A percentile compares a stretch with the other conserved stretches of the same genome.
Conservation (phyloP, 2,113 vertebrate genomes). For the Herpetotheres cachinnans region DNA sequence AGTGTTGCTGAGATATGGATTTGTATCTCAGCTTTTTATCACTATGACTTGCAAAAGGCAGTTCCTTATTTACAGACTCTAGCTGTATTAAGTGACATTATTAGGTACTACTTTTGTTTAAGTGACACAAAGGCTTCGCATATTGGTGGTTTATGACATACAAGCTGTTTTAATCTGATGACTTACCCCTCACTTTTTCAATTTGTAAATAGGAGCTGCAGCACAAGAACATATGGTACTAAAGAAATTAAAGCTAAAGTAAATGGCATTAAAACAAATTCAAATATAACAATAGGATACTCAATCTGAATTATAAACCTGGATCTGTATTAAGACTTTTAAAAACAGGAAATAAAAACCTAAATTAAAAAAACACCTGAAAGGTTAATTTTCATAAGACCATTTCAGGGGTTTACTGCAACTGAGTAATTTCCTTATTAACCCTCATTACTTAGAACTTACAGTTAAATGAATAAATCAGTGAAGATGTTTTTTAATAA, state of each 20-base stretch:
- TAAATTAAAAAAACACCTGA: background rate
- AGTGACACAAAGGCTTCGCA: constrained; percentile 70
- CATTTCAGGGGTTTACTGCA: background rate
- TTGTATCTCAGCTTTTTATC: constrained; percentile 74
- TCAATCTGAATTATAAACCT: constrained; percentile 54
- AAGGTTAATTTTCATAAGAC: background rate
- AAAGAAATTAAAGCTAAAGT: constrained; percentile 69
- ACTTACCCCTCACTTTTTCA: constrained; percentile 58
- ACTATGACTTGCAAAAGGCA: constrained; percentile 62
- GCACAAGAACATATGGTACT: constrained; percentile 73
- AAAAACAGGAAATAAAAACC: constrained; percentile 17
- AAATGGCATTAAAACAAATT: constrained; percentile 76
- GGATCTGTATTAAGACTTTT: constrained; percentile 13
- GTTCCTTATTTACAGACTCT: constrained; percentile 68
- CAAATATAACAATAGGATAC: constrained; percentile 63
- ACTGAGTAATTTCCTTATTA: constrained; percentile 16
- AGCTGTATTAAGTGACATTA: constrained; percentile 76
- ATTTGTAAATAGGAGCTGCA: constrained; percentile 65
- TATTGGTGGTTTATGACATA: constrained; percentile 73
- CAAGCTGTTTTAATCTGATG: constrained; percentile 68
- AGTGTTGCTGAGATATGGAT: constrained; percentile 78
- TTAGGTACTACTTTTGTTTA: constrained; percentile 74
- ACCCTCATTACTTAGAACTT: background rate
- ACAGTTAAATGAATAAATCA: background rate
- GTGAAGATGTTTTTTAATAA: background rate